Evolutionary conservation across 1,140 invertebrate genomes (phyloP).

Genomic region (Brachionus rotundiformis): DNA sequence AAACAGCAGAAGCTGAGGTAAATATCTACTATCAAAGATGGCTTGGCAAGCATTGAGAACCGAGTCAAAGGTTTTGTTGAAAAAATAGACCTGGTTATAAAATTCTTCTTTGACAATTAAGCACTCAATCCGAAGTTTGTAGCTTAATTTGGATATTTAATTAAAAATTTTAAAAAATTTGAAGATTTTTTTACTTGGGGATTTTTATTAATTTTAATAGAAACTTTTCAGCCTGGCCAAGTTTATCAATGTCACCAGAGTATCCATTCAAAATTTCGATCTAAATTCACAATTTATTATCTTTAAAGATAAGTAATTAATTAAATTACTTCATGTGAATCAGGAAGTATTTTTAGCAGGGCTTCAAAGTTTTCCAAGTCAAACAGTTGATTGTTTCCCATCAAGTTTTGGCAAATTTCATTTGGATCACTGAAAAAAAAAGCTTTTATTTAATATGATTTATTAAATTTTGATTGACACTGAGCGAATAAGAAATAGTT

Average conservation of each 20-base stretch:
- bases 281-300: constrained; percentile 5
- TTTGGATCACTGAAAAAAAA: neutral
- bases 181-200: neutral
- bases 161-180: neutral
- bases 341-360: constrained; percentile 31
- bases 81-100: constrained; percentile 9
- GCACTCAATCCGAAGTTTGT: constrained; percentile 28
- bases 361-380: constrained; percentile 33
- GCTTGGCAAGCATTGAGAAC: neutral
- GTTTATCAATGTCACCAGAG: constrained; percentile 11
- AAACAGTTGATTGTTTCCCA: neutral
- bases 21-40: neutral
- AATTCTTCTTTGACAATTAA: constrained; percentile 42
- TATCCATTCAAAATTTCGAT: constrained; percentile 42
- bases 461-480: neutral
- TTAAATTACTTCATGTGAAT: constrained; percentile 35
- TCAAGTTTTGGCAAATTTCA: constrained; percentile 7
- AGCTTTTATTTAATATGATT: too few relatives aligned
- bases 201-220: constrained; percentile 38
- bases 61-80: constrained; percentile 11
- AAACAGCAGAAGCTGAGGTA: constrained; percentile 7
- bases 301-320: too few relatives aligned
- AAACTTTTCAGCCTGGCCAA: constrained; percentile 41
- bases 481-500: too few relatives aligned
- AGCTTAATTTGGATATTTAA: too few relatives aligned